phyloP scores from a whole-genome alignment of 2,888 invertebrate genomes.

The Rotaria socialis region DNA sequence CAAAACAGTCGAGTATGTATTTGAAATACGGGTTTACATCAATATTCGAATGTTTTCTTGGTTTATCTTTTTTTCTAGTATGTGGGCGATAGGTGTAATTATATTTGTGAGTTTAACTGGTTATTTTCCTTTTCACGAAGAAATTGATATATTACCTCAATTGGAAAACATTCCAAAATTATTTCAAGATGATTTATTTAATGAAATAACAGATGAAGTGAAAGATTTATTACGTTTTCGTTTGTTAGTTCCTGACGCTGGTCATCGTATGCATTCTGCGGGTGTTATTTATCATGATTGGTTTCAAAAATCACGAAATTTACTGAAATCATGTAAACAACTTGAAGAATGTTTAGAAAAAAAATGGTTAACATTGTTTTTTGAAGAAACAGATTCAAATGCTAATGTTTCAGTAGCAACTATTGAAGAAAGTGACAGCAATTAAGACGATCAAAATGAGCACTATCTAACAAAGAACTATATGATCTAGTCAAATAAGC shows the following conservation, averaged over 20 bases:
- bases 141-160: background rate
- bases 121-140: conserved; percentile 35
- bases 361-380: conserved; percentile 35
- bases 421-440: conserved; percentile 17
- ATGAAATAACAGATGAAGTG: background rate
- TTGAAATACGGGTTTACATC: too few species aligned
- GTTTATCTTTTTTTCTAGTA: background rate
- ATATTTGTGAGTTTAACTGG: conserved; percentile 33
- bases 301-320: background rate
- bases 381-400: conserved; percentile 29
- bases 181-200: conserved; percentile 33
- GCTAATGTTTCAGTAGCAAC: background rate
- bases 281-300: conserved; percentile 36
- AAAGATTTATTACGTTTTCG: conserved; percentile 32
- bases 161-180: conserved; percentile 19
- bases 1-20: conserved; percentile 36
- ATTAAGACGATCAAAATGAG: background rate
- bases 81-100: conserved; percentile 19
- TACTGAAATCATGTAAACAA: conserved; percentile 16
- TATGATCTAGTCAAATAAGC: background rate
- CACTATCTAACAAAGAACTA: background rate
- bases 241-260: conserved; percentile 3
- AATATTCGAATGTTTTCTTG: too few species aligned
- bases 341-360: conserved; percentile 31
- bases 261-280: conserved; percentile 26